phyloP scores from a whole-genome alignment of 1,140 invertebrate genomes.

The Pollicipes pollicipes region DNA sequence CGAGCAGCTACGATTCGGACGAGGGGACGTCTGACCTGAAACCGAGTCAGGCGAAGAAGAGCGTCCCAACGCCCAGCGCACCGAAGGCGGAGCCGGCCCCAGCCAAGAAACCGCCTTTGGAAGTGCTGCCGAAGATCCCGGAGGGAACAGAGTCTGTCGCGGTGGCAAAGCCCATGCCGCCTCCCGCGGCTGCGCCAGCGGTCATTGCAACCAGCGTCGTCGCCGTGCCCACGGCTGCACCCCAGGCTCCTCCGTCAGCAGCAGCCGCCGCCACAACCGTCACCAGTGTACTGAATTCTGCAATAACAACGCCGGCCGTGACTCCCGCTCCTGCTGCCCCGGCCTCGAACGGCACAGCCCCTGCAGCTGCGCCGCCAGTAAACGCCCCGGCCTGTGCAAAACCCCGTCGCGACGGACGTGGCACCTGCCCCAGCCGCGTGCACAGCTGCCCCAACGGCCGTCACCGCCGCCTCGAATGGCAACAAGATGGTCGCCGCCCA shows the following conservation, averaged over 20 bases:
- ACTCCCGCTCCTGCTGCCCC: too few species aligned
- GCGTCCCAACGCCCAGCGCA: constrained; percentile 8
- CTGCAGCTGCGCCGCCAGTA: too few species aligned
- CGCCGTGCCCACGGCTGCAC: neutral
- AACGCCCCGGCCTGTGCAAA: too few species aligned
- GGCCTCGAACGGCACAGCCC: neutral
- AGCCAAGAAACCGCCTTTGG: constrained; percentile 22
- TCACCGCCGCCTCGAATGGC: neutral
- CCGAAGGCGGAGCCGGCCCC: constrained; percentile 12
- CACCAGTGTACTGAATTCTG: neutral
- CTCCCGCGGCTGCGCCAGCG: too few species aligned
- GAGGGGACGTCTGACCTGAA: constrained; percentile 14
- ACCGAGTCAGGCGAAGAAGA: constrained; percentile 12
- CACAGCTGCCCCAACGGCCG: neutral
- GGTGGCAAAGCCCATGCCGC: neutral
- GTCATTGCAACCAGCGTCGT: too few species aligned
- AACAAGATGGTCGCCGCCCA: neutral
- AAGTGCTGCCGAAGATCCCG: constrained; percentile 17
- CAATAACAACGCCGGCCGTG: neutral
- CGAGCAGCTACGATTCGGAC: constrained; percentile 14
- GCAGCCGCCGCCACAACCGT: neutral
- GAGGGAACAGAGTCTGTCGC: neutral
- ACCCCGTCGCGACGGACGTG: neutral
- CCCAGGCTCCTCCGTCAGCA: neutral
- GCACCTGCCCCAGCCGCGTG: too few species aligned